Evolutionary conservation across 2,113 vertebrate species (phyloP).

Genomic region (Chrysochloris asiatica): DNA sequence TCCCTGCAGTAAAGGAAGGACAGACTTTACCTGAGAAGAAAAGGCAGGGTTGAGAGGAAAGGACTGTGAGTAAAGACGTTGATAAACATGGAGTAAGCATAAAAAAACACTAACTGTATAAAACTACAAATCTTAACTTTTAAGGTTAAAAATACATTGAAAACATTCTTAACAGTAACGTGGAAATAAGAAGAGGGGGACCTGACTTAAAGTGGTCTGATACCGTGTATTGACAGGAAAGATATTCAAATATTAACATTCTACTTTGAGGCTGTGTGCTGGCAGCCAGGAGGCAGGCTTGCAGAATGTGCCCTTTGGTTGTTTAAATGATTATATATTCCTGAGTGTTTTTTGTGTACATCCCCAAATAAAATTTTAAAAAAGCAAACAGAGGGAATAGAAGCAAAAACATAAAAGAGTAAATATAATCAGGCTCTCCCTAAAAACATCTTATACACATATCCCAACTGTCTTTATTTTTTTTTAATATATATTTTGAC

Average conservation of each 20-base stretch:
- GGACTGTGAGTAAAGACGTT: background rate
- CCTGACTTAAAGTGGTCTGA: background rate
- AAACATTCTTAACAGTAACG: background rate
- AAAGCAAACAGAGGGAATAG: background rate
- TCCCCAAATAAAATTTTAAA: no score
- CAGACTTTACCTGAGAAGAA: background rate
- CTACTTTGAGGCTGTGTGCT: no score
- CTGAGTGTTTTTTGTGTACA: no score
- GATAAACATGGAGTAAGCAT: background rate
- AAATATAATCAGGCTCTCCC: no score
- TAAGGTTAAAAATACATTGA: background rate
- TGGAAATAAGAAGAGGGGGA: background rate
- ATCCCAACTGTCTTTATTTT: no score
- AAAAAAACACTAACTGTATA: background rate
- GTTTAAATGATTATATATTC: no score
- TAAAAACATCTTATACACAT: no score
- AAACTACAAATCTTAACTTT: background rate
- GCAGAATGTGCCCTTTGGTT: no score
- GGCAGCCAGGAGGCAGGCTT: no score
- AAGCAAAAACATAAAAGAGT: background rate
- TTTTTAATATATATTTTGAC: no score
- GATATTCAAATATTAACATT: no score
- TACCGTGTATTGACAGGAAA: background rate
- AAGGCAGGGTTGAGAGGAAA: background rate
- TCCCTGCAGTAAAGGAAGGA: background rate